phyloP scores from a whole-genome alignment of 53 echinoderm and acorn worm species.

The Stichopus horrens region DNA sequence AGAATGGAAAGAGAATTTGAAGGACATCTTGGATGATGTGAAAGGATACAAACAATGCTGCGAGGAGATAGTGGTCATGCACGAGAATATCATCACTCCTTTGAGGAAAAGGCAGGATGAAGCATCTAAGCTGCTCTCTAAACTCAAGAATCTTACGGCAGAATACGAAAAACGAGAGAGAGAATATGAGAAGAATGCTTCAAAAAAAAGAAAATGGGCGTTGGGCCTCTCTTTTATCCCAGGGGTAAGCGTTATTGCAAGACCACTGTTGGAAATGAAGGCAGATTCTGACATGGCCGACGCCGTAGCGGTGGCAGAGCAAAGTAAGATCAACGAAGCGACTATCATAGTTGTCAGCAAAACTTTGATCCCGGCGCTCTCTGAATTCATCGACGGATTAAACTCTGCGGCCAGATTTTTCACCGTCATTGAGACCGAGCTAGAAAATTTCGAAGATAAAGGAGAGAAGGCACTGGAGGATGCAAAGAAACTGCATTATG shows the following conservation, averaged over 20 bases:
- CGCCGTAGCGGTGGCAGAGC: background rate
- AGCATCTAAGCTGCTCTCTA: background rate
- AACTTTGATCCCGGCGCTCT: background rate
- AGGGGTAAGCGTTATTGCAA: background rate
- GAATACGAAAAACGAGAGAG: conserved; percentile 12
- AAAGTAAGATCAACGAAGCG: background rate
- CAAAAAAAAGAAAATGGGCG: background rate
- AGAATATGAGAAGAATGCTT: background rate
- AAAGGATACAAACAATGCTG: conserved; percentile 29
- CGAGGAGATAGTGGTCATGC: background rate
- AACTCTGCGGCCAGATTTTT: background rate
- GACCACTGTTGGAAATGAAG: background rate
- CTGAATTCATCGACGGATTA: background rate
- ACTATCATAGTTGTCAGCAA: background rate
- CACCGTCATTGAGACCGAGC: background rate
- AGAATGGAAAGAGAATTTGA: background rate
- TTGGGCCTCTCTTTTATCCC: background rate
- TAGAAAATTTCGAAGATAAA: background rate
- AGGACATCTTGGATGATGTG: background rate
- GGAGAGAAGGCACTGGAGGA: background rate
- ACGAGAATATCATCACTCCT: too few relatives aligned
- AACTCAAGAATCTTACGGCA: background rate
- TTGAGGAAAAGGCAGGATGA: conserved; percentile 1
- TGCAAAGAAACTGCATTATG: background rate
- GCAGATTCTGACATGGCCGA: background rate